Evolutionary conservation across 2,888 invertebrate genomes (phyloP), one percentile per base, ranked within the genome.

Genomic region (Drosophila pseudotakahashii): DNA sequence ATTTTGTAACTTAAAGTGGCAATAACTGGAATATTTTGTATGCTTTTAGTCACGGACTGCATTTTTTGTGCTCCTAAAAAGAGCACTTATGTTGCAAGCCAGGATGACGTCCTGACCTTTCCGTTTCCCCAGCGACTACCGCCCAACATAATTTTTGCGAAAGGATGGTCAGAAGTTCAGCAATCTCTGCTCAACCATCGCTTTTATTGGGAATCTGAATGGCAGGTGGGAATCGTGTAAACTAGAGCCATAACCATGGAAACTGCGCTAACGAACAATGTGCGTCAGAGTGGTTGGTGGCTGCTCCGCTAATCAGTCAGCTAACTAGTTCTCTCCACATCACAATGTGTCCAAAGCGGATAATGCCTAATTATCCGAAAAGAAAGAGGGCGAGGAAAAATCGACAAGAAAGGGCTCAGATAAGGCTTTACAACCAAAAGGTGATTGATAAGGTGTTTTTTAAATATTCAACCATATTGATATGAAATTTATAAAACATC

Each of bases 251-350:
- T 26, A 50, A 3, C 62, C 64, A 71, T 69, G 62, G 62, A 14
- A 42, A 71, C 54, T 52, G 30, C 63, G 39, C 16, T 32, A 55
- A n/a, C 41, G 45, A 19, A 19, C 53, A 11, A 9, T 47, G 14
- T 34, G 37, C 62, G 58, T 59, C 58, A 58, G 23, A 41, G 10
- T 23, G 36, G 11, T 14, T 14, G 30, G 11, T 13, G 39, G 37
- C 32, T 16, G 23, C 47, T 19, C 42, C 16, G 39, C 63, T 60
- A 75, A 75, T 72, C 66, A 66, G 53, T 37, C 50, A 41, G 30
- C 54, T 13, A 41, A 61, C 47, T 61, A 48, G 41, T 41, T 47
- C 5, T 23, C 16, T 11, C 5, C 1, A 14, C 42, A 60, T 26
- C 58, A 26, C n/a, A 36, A 36, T 41, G 37, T 42, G 48, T 26